phyloP scores from a whole-genome alignment of 2,113 vertebrate genomes.

The Antechinus flavipes region DNA sequence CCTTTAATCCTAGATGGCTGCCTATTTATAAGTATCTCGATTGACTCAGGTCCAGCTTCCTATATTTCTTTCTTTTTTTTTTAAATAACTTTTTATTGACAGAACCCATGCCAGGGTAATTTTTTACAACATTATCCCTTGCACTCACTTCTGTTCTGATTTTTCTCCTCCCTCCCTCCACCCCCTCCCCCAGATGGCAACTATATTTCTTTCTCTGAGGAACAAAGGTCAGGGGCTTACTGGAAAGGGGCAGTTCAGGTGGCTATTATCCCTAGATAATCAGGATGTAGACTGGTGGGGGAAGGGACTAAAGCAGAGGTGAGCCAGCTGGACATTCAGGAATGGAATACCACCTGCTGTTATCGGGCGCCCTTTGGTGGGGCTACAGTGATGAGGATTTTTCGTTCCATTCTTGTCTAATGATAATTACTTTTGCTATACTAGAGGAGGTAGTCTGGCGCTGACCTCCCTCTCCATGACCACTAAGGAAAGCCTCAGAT shows the following conservation, averaged over 20 bases:
- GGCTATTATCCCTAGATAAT: not conserved
- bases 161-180: too few relatives aligned
- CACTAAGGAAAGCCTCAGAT: not conserved
- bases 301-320: not conserved
- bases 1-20: not conserved
- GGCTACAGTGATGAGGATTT: not conserved
- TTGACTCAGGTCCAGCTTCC: not conserved
- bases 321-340: not conserved
- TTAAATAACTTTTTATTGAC: too few relatives aligned
- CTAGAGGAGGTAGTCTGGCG: not conserved
- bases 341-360: not conserved
- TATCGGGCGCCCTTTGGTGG: not conserved
- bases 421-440: not conserved
- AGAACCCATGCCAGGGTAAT: too few relatives aligned
- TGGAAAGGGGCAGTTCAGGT: not conserved
- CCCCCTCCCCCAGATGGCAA: too few relatives aligned
- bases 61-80: not conserved
- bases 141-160: too few relatives aligned
- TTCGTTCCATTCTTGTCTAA: not conserved
- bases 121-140: too few relatives aligned
- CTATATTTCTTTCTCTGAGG: not conserved
- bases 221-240: slow-evolving; percentile 4
- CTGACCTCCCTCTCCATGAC: not conserved
- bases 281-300: not conserved
- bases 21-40: not conserved